These are phyloP conservation scores for Papilio gigon DNA, from an alignment of 2,888 invertebrate species.

Conservation along the genomic window DNA sequence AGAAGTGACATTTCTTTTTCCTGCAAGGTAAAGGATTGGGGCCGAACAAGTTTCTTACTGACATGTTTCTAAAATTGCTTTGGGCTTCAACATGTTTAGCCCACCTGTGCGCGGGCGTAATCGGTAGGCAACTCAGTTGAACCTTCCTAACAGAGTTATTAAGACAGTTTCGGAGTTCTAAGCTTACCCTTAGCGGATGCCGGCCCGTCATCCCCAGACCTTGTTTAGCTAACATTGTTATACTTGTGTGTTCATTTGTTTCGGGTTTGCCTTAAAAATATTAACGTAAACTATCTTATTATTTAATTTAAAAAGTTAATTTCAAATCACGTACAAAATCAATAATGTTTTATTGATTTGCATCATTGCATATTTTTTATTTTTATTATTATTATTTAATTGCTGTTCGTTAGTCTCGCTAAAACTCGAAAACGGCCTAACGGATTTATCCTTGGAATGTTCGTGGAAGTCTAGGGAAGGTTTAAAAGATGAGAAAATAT, in stretches of 20 bases:
- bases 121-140: conserved; percentile 27
- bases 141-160: conserved; percentile 35
- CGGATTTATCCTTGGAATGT: too few relatives aligned
- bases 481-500: too few relatives aligned
- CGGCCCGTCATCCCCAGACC: conserved; percentile 32
- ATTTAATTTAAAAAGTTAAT: too few relatives aligned
- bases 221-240: background rate
- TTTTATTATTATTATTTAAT: too few relatives aligned
- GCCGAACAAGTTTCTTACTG: conserved; percentile 19
- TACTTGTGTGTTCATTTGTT: background rate
- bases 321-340: too few relatives aligned
- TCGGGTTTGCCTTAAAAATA: background rate
- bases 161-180: conserved; percentile 38
- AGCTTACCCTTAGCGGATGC: conserved; percentile 17
- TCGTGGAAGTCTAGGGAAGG: too few relatives aligned
- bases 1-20: background rate
- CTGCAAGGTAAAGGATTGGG: conserved; percentile 1
- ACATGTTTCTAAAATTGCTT: conserved; percentile 24
- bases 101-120: conserved; percentile 36
- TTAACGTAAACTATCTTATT: too few relatives aligned
- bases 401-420: too few relatives aligned
- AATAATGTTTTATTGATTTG: too few relatives aligned
- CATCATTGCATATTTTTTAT: too few relatives aligned
- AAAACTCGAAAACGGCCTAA: too few relatives aligned
- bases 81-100: conserved; percentile 29